Evolutionary conservation across 2,888 invertebrate species (phyloP).

Genomic region (Drosophila suboccidentalis): DNA sequence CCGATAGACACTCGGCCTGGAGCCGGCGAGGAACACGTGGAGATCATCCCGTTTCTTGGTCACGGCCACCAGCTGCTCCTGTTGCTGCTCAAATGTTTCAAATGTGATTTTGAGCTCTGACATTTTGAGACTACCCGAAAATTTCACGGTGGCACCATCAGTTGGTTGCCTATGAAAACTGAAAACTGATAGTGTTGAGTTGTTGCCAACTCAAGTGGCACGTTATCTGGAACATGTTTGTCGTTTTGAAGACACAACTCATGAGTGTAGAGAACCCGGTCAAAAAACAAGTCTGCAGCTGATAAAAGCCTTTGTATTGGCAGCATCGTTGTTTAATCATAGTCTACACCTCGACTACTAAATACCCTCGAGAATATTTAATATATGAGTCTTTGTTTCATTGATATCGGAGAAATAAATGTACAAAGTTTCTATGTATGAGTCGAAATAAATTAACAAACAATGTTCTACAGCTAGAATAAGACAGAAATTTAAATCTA

Average conservation of each 20-base stretch:
- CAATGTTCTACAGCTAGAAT: neutral
- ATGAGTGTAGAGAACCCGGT: neutral
- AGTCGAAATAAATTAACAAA: neutral
- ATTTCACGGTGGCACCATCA: neutral
- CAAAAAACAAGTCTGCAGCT: neutral
- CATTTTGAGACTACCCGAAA: slow-evolving; percentile 49
- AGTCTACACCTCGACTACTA: neutral
- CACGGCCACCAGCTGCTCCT: neutral
- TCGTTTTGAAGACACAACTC: neutral
- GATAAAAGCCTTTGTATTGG: slow-evolving; percentile 12
- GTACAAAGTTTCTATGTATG: neutral
- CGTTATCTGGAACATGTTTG: slow-evolving; percentile 30
- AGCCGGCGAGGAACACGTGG: slow-evolving; percentile 26
- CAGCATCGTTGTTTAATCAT: neutral
- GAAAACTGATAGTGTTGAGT: neutral
- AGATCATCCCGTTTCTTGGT: slow-evolving; percentile 26
- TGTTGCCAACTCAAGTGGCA: slow-evolving; percentile 17
- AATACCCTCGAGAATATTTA: neutral
- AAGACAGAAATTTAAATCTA: neutral
- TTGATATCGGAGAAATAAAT: neutral
- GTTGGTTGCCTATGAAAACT: neutral
- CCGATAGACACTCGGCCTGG: slow-evolving; percentile 18
- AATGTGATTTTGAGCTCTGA: slow-evolving; percentile 52
- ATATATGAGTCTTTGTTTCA: neutral
- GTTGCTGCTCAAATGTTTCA: slow-evolving; percentile 21